Percentiles rank a stretch among this genome's conserved stretches.
These are phyloP conservation scores for Tretioscincus oriximinensis DNA, from an alignment of 2,113 vertebrate genomes.

Conservation along the genomic window DNA sequence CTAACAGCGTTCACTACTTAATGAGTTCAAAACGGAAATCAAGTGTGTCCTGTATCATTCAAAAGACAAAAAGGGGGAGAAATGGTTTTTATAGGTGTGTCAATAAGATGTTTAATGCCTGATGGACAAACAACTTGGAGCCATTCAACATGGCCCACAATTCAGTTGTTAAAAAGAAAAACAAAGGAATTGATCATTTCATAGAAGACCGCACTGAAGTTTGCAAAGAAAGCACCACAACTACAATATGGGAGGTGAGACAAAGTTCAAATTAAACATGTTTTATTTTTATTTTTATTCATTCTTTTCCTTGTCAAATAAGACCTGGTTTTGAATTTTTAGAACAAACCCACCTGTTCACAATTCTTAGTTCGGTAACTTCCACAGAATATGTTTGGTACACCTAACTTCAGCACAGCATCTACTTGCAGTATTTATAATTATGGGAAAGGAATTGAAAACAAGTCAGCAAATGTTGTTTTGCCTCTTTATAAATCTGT, in stretches of 20 bases:
- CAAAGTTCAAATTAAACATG: background rate
- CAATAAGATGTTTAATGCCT: slow-evolving; percentile 21
- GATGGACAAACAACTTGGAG: background rate
- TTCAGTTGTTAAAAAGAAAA: slow-evolving; percentile 9
- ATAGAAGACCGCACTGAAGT: background rate
- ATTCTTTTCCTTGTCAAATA: background rate
- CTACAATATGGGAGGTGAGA: background rate
- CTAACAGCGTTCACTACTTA: background rate
- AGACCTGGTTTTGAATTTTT: background rate
- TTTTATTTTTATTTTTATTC: fast-evolving
- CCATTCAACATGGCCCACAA: background rate
- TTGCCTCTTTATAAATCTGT: too few species aligned
- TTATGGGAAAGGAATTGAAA: too few species aligned
- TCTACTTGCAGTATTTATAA: background rate
- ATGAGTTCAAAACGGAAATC: background rate
- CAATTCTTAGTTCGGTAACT: background rate
- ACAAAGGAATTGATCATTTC: slow-evolving; percentile 11
- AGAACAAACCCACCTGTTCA: background rate
- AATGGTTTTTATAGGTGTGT: slow-evolving; percentile 8
- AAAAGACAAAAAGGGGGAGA: background rate
- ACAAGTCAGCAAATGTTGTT: too few species aligned
- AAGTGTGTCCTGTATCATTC: background rate
- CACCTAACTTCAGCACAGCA: background rate
- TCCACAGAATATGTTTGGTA: background rate
- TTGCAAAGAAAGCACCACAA: slow-evolving; percentile 6